Base-by-base conservation (phyloP, 2,113 vertebrate genomes). In the Actinemys pallida region DNA sequence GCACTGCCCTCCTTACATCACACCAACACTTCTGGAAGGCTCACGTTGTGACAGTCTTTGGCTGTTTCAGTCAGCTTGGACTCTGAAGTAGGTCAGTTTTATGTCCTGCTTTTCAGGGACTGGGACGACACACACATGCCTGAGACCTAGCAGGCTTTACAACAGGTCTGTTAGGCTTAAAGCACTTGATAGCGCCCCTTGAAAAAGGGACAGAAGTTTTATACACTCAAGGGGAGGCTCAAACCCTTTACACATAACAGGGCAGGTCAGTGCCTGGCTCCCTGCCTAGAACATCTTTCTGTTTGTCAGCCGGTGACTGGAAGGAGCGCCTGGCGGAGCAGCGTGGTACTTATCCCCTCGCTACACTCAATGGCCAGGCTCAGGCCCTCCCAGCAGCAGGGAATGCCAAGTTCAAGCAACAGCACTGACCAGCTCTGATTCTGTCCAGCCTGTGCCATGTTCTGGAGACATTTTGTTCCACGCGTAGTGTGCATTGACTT, bases 1-100 rank as follows among this genome's bases (percentile, higher is more conserved):
- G 13, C 59, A 16, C 59, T 29, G 14, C 29, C 53, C 53, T 6
- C 57, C 57, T 29, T 5, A 9, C 56, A 5, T 57, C 25, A 2
- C 29, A n/a, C 6, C 6, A 2, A 16, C 62, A 5, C 31, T 5
- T 19, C 62, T 2, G 29, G 7, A 12, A 19, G 3, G 3, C 62
- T 8, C 8, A n/a, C 8, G 29, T 17, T n/a, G 62, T 4, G 62
- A 4, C 16, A 1, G 14, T 8, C 35, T 35, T 14, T 65, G 59
- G 31, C 25, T 10, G 14, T 1, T 8, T n/a, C 62, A 8, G 19
- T 17, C 62, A 19, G 35, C 31, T n/a, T 3, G 19, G 65, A 2
- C 65, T 8, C 65, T 4, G n/a, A 8, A 9, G 19, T 2, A 8
- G 16, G 35, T 35, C 14, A 19, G 16, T 17, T n/a, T 39, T 8